Percentiles rank a stretch among this genome's conserved stretches.
Evolutionary conservation across 2,797 vertebrate genomes (phyloP).

Genomic region (Propithecus perrieri): DNA sequence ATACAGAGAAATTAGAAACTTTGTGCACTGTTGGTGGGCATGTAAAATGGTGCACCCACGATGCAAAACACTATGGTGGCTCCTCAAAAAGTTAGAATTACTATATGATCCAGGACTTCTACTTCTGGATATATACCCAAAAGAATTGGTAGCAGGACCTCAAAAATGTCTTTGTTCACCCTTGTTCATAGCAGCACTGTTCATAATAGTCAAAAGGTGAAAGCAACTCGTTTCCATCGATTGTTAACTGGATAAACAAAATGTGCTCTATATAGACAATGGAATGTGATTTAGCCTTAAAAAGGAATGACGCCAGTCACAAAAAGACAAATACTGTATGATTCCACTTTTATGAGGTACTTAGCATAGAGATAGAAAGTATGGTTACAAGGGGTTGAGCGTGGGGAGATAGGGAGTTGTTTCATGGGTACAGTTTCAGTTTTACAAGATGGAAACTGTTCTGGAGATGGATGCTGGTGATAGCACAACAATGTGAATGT

Average conservation of each 20-base stretch:
- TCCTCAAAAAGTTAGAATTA: slow-evolving; percentile 3
- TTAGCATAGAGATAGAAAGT: background rate
- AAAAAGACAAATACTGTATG: background rate
- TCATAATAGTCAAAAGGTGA: background rate
- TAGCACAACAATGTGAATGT: background rate
- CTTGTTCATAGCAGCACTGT: background rate
- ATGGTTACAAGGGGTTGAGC: background rate
- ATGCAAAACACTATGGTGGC: background rate
- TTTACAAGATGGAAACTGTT: background rate
- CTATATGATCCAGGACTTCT: background rate
- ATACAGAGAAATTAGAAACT: background rate
- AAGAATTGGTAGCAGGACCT: background rate
- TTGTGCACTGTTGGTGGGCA: background rate
- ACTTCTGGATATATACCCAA: background rate
- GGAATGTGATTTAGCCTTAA: background rate
- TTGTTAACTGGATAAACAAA: background rate
- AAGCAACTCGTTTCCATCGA: background rate
- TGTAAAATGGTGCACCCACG: background rate
- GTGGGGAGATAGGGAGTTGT: background rate
- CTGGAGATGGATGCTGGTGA: background rate
- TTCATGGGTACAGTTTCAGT: background rate
- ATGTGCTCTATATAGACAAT: background rate
- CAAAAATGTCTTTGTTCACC: background rate
- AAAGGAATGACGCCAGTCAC: background rate
- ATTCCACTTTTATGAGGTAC: background rate